Conservation (phyloP, 2,888 invertebrate genomes). For the Thymelicus sylvestris region DNA sequence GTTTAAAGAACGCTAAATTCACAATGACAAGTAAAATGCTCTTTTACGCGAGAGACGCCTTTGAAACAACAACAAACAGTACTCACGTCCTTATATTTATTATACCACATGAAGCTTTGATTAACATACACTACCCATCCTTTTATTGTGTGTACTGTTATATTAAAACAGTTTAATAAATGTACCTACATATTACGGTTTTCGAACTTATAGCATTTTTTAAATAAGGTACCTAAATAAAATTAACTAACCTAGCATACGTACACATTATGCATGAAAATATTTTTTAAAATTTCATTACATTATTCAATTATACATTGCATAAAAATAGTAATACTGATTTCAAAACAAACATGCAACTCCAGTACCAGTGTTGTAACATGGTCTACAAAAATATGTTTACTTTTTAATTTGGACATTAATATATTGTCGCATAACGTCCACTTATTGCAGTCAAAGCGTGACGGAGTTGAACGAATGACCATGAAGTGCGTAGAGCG, state of each 20-base stretch:
- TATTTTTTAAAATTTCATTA: neutral
- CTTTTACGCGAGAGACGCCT: slow-evolving; percentile 67
- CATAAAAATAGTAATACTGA: slow-evolving; percentile 32
- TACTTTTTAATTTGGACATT: slow-evolving; percentile 72
- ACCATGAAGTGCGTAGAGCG: slow-evolving; percentile 83
- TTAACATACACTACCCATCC: neutral
- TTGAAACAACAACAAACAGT: slow-evolving; percentile 46
- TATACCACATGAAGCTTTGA: slow-evolving; percentile 34
- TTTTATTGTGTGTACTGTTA: no score
- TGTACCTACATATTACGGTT: neutral
- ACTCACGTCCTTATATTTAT: slow-evolving; percentile 42
- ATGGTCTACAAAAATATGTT: slow-evolving; percentile 58
- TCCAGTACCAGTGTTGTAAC: slow-evolving; percentile 47
- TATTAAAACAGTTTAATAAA: neutral
- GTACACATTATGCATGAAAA: neutral
- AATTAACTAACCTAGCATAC: neutral
- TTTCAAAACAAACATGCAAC: slow-evolving; percentile 26
- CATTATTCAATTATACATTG: slow-evolving; percentile 9
- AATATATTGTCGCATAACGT: slow-evolving; percentile 78
- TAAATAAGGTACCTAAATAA: no score
- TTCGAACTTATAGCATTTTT: neutral
- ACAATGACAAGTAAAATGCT: slow-evolving; percentile 69
- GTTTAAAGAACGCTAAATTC: slow-evolving; percentile 72
- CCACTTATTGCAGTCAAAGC: slow-evolving; percentile 77
- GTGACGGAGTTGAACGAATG: slow-evolving; percentile 82